Conservation (phyloP, 1,140 invertebrate species). For the Dendroctonus valens region DNA sequence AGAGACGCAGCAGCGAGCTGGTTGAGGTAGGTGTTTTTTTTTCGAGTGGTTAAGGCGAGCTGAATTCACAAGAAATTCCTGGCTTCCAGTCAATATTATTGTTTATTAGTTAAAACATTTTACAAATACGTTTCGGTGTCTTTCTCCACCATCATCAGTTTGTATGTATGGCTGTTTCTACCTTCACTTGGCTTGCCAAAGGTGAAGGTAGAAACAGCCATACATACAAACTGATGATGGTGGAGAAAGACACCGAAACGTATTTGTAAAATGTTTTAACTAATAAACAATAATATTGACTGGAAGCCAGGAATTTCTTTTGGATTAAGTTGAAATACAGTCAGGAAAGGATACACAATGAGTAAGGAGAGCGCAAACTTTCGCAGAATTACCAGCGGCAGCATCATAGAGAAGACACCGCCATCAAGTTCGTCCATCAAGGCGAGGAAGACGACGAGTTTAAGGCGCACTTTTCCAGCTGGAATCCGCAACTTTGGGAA, state of each 20-base stretch:
- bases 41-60: conserved; percentile 46
- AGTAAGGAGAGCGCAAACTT: conserved; percentile 48
- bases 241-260: neutral
- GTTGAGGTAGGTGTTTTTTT: conserved; percentile 40
- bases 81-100: too few species aligned
- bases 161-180: neutral
- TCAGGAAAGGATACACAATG: neutral
- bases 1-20: conserved; percentile 41
- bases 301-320: too few species aligned
- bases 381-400: conserved; percentile 54
- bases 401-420: conserved; percentile 57
- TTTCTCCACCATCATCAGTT: neutral
- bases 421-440: conserved; percentile 65
- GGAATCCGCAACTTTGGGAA: conserved; percentile 64
- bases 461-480: conserved; percentile 66
- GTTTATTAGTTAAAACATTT: too few species aligned
- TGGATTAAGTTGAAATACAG: too few species aligned
- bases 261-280: too few species aligned
- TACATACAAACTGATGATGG: too few species aligned
- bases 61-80: neutral
- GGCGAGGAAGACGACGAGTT: conserved; percentile 67
- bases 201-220: too few species aligned
- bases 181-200: neutral
- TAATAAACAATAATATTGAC: too few species aligned
- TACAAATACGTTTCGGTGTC: too few species aligned